Conservation (phyloP, 2,113 vertebrate species). For the Pedetes capensis region DNA sequence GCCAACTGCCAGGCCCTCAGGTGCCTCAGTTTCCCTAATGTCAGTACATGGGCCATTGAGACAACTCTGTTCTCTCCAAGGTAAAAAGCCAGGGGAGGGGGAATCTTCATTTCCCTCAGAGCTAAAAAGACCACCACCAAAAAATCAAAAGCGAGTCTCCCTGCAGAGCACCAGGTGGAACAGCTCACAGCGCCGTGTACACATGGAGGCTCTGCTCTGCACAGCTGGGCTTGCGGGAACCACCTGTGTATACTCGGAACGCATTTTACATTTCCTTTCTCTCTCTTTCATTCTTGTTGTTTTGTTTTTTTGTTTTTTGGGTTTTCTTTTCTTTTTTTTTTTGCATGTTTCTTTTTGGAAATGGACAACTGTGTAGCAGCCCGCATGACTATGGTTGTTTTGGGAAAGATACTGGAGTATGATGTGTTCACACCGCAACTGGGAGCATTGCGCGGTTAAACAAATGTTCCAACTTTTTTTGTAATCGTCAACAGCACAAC, state of each 20-base stretch:
- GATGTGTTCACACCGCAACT: slow-evolving; percentile 81
- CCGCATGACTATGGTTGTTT: slow-evolving; percentile 90
- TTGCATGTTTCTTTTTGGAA: slow-evolving; percentile 94
- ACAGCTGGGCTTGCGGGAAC: slow-evolving; percentile 77
- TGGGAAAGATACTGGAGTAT: slow-evolving; percentile 84
- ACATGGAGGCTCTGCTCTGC: slow-evolving; percentile 86
- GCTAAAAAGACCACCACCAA: neutral
- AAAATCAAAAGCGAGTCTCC: neutral
- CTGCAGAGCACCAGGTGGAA: neutral
- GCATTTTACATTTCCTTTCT: slow-evolving; percentile 51
- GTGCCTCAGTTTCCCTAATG: neutral
- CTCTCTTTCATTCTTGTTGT: slow-evolving; percentile 79
- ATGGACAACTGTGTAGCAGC: slow-evolving; percentile 87
- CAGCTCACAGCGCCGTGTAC: slow-evolving; percentile 73
- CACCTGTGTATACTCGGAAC: slow-evolving; percentile 84
- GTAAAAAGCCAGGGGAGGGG: neutral
- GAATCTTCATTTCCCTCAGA: neutral
- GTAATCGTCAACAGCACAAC: slow-evolving; percentile 98
- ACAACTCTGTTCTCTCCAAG: slow-evolving; percentile 43
- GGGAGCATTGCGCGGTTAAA: slow-evolving; percentile 85
- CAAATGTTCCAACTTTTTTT: slow-evolving; percentile 89
- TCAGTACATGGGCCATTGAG: neutral
- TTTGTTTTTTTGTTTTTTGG: too few relatives aligned
- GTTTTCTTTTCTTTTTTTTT: too few relatives aligned
- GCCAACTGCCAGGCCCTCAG: neutral